A percentile compares a stretch with the other conserved stretches of the same genome.
phyloP scores from a whole-genome alignment of 2,113 vertebrate genomes.

The Labeo catla region DNA sequence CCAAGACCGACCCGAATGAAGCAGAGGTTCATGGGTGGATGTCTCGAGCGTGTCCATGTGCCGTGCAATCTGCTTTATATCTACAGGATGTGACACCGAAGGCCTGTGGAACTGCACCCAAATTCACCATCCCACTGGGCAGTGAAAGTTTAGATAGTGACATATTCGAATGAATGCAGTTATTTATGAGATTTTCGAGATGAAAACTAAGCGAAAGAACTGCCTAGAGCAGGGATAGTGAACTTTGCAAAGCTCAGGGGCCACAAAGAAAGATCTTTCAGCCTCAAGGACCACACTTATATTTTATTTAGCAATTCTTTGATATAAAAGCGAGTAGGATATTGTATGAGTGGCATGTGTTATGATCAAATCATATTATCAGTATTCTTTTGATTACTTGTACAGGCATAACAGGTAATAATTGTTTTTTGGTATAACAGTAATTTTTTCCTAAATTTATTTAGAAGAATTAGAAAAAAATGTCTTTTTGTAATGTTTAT shows the following conservation, averaged over 20 bases:
- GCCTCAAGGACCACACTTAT: background rate
- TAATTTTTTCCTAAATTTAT: no score
- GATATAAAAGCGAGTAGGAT: background rate
- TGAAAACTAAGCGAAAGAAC: background rate
- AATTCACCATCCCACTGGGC: background rate
- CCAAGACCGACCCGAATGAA: conserved; percentile 14
- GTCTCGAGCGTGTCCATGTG: background rate
- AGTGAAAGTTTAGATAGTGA: background rate
- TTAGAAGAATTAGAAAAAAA: no score
- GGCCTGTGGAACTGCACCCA: background rate
- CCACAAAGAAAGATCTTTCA: background rate
- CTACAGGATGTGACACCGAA: background rate
- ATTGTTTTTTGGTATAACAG: no score
- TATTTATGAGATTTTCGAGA: background rate
- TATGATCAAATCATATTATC: background rate
- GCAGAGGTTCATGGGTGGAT: background rate
- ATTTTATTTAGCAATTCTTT: background rate
- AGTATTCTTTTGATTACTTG: background rate
- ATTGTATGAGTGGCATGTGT: background rate
- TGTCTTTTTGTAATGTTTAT: no score
- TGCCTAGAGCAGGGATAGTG: background rate
- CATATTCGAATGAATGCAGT: background rate
- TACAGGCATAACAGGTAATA: background rate
- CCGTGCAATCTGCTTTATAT: background rate
- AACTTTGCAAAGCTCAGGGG: background rate